These are phyloP conservation scores for Stomorhina lunata DNA, from an alignment of 2,888 invertebrate species.

Conservation along the genomic window DNA sequence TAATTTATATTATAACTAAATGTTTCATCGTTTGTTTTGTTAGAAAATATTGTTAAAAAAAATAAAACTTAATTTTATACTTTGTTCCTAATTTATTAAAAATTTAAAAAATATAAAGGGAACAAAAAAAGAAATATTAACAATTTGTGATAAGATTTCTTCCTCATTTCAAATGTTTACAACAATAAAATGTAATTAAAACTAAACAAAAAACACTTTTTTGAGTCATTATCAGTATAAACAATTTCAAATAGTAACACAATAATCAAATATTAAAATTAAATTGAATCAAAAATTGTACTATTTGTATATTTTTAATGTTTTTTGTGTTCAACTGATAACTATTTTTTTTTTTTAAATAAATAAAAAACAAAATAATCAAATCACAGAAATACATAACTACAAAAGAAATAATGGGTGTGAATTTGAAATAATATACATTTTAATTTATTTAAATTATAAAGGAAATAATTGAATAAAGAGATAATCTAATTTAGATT, in stretches of 20 bases:
- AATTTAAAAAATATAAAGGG: background rate
- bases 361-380: background rate
- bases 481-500: background rate
- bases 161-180: constrained; percentile 5
- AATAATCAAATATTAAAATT: constrained; percentile 40
- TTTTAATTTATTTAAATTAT: background rate
- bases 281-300: constrained; percentile 43
- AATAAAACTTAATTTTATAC: constrained; percentile 7
- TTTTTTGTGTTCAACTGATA: constrained; percentile 38
- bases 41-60: background rate
- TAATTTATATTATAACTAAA: constrained; percentile 43
- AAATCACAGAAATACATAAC: too few species aligned
- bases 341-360: background rate
- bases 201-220: constrained; percentile 20
- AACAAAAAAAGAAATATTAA: constrained; percentile 22
- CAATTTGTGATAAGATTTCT: constrained; percentile 46
- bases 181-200: constrained; percentile 38
- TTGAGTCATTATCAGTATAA: constrained; percentile 57
- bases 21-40: constrained; percentile 53
- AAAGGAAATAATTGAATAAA: background rate
- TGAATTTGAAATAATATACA: constrained; percentile 26
- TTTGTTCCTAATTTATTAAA: background rate
- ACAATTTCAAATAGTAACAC: constrained; percentile 38
- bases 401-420: constrained; percentile 49
- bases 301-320: constrained; percentile 25